Evolutionary conservation across 30 jellyfish, hydroid and myxozoan genomes (phyloP).

Genomic region (Pseudorhiza aurosa): DNA sequence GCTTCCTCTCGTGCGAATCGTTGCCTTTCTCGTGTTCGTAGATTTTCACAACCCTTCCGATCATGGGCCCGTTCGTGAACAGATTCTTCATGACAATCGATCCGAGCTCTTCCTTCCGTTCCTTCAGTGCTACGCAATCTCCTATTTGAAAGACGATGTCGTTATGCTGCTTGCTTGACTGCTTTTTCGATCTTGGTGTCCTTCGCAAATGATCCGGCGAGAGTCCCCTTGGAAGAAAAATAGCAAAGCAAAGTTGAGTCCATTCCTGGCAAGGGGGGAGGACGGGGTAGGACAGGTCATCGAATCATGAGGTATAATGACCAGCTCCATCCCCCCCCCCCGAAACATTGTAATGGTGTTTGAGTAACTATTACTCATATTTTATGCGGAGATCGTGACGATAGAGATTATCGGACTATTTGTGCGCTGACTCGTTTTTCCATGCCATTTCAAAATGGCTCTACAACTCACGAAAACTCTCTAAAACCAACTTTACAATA

Average conservation of each 20-base stretch:
- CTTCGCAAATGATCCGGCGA: slow-evolving; percentile 70
- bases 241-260: too few species aligned
- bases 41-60: slow-evolving; percentile 47
- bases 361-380: too few species aligned
- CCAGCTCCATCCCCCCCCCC: too few species aligned
- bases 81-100: slow-evolving; percentile 68
- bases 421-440: too few species aligned
- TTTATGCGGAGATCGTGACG: too few species aligned
- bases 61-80: slow-evolving; percentile 29
- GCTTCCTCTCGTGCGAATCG: slow-evolving; percentile 39
- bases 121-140: slow-evolving; percentile 80
- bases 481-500: too few species aligned
- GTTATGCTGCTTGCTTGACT: background rate
- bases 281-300: too few species aligned
- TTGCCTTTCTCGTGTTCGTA: slow-evolving; percentile 18
- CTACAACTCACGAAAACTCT: too few species aligned
- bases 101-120: slow-evolving; percentile 74
- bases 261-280: background rate
- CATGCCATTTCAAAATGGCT: too few species aligned
- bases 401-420: too few species aligned
- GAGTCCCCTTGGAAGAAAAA: slow-evolving; percentile 82
- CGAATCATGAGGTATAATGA: too few species aligned
- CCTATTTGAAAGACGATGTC: slow-evolving; percentile 62
- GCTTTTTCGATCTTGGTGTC: slow-evolving; percentile 5
- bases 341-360: too few species aligned